phyloP scores from a whole-genome alignment of 1,140 invertebrate genomes.

The Neodiprion pinetum region DNA sequence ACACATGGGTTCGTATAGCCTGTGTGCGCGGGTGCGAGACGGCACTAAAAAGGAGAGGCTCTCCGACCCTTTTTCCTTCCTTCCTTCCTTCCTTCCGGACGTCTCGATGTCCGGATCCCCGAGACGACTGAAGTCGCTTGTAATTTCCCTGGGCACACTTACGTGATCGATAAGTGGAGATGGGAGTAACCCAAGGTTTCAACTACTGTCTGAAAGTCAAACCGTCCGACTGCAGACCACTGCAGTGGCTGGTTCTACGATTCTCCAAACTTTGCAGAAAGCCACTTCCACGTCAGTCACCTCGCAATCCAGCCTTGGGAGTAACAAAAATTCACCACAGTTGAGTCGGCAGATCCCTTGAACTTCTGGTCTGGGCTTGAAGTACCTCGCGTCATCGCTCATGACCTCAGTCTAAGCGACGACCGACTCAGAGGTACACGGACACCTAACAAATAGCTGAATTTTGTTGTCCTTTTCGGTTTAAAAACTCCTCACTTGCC shows the following conservation, averaged over 20 bases:
- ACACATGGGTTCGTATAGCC: not conserved
- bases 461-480: too few relatives aligned
- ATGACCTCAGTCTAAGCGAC: too few relatives aligned
- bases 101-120: not conserved
- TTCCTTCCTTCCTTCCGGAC: not conserved
- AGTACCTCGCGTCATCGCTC: too few relatives aligned
- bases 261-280: too few relatives aligned
- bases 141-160: conserved; percentile 5
- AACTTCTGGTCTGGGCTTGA: too few relatives aligned
- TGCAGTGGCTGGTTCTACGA: not conserved
- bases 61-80: not conserved
- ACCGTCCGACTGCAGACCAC: not conserved
- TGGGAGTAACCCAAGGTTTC: not conserved
- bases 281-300: too few relatives aligned
- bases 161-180: not conserved
- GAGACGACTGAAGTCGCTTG: not conserved
- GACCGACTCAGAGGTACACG: too few relatives aligned
- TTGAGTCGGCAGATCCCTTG: too few relatives aligned
- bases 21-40: not conserved
- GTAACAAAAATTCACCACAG: too few relatives aligned
- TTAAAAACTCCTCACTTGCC: too few relatives aligned
- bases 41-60: not conserved
- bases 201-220: not conserved
- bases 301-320: too few relatives aligned
- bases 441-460: too few relatives aligned